Percentiles rank a stretch among this genome's conserved stretches.
These are phyloP conservation scores for Dendropsophus ebraccatus DNA, from an alignment of 2,113 vertebrate species.

Conservation along the genomic window DNA sequence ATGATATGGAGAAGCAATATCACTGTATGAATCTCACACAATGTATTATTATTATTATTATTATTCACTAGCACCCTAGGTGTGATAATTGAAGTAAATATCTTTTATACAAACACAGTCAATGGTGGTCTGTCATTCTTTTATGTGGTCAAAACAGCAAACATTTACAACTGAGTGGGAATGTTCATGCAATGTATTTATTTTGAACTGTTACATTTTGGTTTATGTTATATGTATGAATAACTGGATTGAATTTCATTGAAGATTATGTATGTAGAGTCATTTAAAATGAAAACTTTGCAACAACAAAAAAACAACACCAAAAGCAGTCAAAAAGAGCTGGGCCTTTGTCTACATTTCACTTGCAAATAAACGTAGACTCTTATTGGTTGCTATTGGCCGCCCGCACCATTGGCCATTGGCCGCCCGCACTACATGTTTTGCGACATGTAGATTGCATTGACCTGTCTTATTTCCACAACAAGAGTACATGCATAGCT, in stretches of 20 bases:
- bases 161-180: conserved; percentile 65
- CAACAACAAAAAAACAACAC: neutral
- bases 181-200: neutral
- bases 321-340: neutral
- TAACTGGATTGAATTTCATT: neutral
- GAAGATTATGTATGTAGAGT: neutral
- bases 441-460: neutral
- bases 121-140: conserved; percentile 72
- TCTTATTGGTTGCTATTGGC: neutral
- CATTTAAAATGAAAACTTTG: neutral
- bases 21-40: conserved; percentile 98
- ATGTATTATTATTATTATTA: conserved; percentile 98
- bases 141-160: conserved; percentile 70
- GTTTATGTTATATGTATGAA: neutral
- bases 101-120: conserved; percentile 99
- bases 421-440: neutral
- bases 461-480: neutral
- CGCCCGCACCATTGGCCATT: neutral
- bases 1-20: conserved; percentile 99
- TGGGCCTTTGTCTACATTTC: neutral
- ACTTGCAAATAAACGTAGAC: neutral
- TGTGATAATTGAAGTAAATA: conserved; percentile 99
- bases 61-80: conserved; percentile 99
- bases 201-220: neutral
- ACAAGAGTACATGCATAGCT: neutral